phyloP scores from a whole-genome alignment of 2,888 invertebrate genomes.

The Lycocerus yunnanus region DNA sequence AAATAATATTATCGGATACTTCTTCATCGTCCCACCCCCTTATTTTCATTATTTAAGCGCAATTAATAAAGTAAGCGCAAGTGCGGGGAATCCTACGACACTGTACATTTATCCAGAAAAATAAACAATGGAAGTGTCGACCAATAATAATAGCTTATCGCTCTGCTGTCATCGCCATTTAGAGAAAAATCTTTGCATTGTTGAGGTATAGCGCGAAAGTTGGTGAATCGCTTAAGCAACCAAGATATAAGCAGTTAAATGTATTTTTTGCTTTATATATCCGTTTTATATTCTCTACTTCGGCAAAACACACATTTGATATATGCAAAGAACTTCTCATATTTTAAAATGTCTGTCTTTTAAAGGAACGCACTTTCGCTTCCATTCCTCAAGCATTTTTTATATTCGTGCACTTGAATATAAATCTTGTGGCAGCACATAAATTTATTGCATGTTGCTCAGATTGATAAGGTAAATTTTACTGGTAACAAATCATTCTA shows the following conservation, averaged over 20 bases:
- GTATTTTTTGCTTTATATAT: background rate
- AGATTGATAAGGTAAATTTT: background rate
- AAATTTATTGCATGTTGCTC: background rate
- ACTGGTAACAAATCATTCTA: background rate
- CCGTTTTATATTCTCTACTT: background rate
- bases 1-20: no score
- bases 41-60: no score
- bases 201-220: background rate
- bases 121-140: background rate
- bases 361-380: background rate
- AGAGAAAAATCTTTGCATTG: background rate
- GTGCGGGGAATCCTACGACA: background rate
- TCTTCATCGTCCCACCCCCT: no score
- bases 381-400: background rate
- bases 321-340: conserved; percentile 1
- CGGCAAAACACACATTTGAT: background rate
- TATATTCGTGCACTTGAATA: background rate
- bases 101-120: background rate
- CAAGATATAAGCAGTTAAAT: conserved; percentile 1
- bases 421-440: background rate
- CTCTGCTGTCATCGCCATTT: background rate
- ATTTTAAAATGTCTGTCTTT: conserved; percentile 3
- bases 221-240: background rate
- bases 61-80: background rate
- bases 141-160: background rate